Evolutionary conservation across 1,140 invertebrate genomes (phyloP), one percentile per base, ranked within the genome.

Genomic region (Hyles vespertilio): DNA sequence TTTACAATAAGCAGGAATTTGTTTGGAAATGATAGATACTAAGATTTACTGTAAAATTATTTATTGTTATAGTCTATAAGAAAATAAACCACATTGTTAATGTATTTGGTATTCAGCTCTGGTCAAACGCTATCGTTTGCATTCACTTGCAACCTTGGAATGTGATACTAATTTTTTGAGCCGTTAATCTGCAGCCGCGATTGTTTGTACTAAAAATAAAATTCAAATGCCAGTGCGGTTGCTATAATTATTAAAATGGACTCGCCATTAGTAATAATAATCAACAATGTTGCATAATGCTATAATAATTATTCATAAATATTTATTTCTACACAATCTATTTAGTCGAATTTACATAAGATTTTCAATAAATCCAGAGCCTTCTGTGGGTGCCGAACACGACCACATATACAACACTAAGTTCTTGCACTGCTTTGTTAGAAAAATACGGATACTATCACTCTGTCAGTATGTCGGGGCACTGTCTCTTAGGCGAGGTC

Each of bases 41-140:
- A 5, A n/a, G 12, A 48, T 48, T 49, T 57, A 57, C 47, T 61
- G 55, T 48, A 54, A 66, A 59, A 66, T 56, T 51, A 43, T 61
- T 61, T 66, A 66, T 61, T 67, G 62, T 67, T 77, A 72, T 70
- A 66, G 69, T 64, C 69, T 70, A 72, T 79, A 58, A 73, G 76
- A 84, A 79, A 81, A 76, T 73, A 78, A 74, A 74, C 75, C 74
- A 80, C 67, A 80, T 80, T 68, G 74, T 76, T 70, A 64, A 70
- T 69, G 56, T 81, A 82, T 84, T 84, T 84, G 80, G 79, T 83
- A 81, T 79, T 77, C 74, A 82, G 80, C 80, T 77, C 63, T 64
- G 70, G 73, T 73, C 73, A 69, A 81, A 74, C 69, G 63, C 61
- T 58, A 61, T 65, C 67, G 63, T 62, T 53, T 65, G 58, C 63